A percentile compares a stretch with the other conserved stretches of the same genome.
These are phyloP conservation scores for Psylliodes chrysocephalus DNA, from an alignment of 2,888 invertebrate species.

Conservation along the genomic window DNA sequence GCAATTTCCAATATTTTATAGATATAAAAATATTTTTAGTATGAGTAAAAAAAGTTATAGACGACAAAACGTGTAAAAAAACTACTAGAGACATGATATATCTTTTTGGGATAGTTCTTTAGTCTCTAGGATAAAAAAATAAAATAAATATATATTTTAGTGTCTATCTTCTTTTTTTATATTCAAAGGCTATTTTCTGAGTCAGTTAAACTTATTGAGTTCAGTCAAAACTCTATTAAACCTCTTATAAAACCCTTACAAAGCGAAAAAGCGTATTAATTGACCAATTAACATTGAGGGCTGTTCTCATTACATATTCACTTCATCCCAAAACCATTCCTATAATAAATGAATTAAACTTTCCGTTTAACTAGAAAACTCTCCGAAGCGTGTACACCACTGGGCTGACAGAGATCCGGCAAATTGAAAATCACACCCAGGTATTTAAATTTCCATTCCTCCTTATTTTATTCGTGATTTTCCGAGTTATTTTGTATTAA, in stretches of 20 bases:
- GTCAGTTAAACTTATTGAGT: no score
- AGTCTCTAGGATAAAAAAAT: no score
- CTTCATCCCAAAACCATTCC: background rate
- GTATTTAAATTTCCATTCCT: slow-evolving; percentile 51
- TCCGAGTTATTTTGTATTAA: slow-evolving; percentile 49
- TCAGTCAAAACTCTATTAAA: no score
- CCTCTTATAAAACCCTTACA: background rate
- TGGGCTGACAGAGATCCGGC: slow-evolving; percentile 1
- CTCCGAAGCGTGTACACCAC: slow-evolving; percentile 15
- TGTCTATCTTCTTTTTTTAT: no score
- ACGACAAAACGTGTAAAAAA: no score
- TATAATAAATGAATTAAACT: slow-evolving; percentile 23
- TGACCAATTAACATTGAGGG: background rate
- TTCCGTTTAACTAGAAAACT: slow-evolving; percentile 4
- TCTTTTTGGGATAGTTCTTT: no score
- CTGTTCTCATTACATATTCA: slow-evolving; percentile 6
- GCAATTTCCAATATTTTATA: no score
- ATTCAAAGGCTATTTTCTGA: no score
- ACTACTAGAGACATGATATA: no score
- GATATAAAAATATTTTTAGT: no score
- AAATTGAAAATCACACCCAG: slow-evolving; percentile 45
- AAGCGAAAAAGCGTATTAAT: background rate
- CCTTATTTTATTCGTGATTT: slow-evolving; percentile 44
- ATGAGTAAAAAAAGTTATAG: no score
- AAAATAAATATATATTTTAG: no score